Conservation (phyloP, 2,797 vertebrate genomes). For the Mallotus villosus region DNA sequence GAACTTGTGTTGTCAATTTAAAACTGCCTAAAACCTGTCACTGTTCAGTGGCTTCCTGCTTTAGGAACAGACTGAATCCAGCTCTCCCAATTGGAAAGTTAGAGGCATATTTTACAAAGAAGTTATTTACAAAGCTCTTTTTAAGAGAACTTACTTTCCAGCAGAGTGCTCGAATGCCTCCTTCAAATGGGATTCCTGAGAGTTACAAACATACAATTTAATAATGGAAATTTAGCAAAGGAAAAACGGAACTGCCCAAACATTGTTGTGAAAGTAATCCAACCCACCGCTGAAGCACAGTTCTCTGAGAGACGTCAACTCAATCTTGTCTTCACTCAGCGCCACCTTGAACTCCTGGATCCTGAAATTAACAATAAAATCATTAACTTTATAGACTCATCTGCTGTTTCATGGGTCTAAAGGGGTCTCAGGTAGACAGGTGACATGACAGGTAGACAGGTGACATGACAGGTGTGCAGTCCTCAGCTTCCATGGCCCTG, state of each 20-base stretch:
- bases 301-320: constrained; percentile 81
- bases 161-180: constrained; percentile 91
- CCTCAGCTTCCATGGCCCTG: no score
- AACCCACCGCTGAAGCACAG: constrained; percentile 92
- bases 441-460: background rate
- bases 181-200: constrained; percentile 94
- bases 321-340: constrained; percentile 83
- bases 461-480: no score
- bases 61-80: no score
- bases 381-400: background rate
- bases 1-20: background rate
- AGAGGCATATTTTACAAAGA: no score
- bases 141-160: constrained; percentile 88
- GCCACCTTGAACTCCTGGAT: constrained; percentile 92
- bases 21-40: background rate
- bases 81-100: no score
- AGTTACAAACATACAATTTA: background rate
- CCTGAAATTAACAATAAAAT: constrained; percentile 57
- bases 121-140: background rate
- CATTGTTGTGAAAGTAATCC: background rate
- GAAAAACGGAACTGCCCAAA: no score
- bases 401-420: constrained; percentile 12
- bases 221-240: background rate
- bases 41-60: background rate
- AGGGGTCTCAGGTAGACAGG: background rate